These are phyloP conservation scores for Nettapus auritus DNA, from an alignment of 2,113 vertebrate genomes.

Conservation along the genomic window DNA sequence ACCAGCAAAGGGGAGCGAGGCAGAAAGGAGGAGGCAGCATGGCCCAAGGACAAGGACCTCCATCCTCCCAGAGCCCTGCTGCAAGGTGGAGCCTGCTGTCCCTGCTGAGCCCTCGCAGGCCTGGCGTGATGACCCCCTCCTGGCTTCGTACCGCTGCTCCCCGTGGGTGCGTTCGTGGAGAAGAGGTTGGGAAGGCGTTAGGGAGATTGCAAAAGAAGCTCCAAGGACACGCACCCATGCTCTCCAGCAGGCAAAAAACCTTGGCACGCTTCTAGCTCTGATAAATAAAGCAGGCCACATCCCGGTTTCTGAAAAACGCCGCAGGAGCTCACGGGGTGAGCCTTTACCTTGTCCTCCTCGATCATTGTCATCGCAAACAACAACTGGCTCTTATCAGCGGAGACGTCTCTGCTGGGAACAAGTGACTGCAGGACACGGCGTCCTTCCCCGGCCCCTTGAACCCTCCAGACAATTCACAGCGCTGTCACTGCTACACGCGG, in stretches of 20 bases:
- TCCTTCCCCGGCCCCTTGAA: conserved; percentile 63
- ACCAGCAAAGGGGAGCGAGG: neutral
- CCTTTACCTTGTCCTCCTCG: conserved; percentile 25
- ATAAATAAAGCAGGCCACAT: conserved; percentile 26
- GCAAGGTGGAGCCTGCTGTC: neutral
- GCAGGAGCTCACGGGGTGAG: conserved; percentile 8
- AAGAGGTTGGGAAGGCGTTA: neutral
- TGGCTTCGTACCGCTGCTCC: neutral
- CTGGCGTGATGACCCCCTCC: neutral
- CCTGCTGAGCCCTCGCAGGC: rapidly evolving
- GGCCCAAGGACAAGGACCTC: neutral
- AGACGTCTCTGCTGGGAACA: conserved; percentile 32
- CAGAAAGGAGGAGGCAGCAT: rapidly evolving
- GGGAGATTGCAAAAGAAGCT: neutral
- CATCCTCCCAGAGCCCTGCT: neutral
- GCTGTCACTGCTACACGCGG: neutral
- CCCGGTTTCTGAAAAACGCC: neutral
- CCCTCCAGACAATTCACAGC: conserved; percentile 19
- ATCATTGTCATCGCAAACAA: conserved; percentile 56
- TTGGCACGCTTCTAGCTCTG: neutral
- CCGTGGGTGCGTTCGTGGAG: neutral
- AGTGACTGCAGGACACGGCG: conserved; percentile 52
- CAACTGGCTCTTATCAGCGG: conserved; percentile 38
- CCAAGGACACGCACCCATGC: neutral
- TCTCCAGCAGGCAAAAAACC: neutral